Conservation (phyloP, 2,888 invertebrate genomes). For the Bellardia bayeri region DNA sequence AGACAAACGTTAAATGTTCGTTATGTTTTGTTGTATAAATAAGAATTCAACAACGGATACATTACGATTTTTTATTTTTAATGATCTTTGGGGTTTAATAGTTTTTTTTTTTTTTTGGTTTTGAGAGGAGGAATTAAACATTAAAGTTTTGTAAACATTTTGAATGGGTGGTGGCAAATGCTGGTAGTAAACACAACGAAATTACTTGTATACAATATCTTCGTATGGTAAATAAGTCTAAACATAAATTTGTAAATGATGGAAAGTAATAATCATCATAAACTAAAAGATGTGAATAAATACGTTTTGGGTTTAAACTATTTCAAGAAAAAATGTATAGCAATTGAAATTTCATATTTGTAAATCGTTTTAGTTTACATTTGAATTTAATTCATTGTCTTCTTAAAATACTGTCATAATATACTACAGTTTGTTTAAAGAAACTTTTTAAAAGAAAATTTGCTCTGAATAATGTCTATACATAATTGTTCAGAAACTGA, state of each 20-base stretch:
- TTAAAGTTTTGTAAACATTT: constrained; percentile 27
- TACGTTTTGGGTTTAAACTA: background rate
- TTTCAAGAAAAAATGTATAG: too few relatives aligned
- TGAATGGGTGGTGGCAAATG: constrained; percentile 23
- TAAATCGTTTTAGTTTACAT: too few relatives aligned
- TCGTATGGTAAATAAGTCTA: background rate
- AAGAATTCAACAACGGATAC: background rate
- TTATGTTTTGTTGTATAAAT: background rate
- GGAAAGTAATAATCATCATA: background rate
- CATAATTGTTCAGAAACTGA: too few relatives aligned
- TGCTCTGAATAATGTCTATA: too few relatives aligned
- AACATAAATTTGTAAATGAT: background rate
- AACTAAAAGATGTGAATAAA: background rate
- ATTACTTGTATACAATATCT: background rate
- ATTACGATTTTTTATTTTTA: constrained; percentile 41
- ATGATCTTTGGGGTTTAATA: constrained; percentile 22
- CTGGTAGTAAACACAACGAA: background rate
- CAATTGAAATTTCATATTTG: too few relatives aligned
- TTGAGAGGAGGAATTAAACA: constrained; percentile 16
- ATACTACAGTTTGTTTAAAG: too few relatives aligned
- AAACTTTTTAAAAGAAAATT: too few relatives aligned
- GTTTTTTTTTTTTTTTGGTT: background rate
- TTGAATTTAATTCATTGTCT: too few relatives aligned
- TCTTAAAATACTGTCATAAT: too few relatives aligned
- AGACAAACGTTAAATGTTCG: constrained; percentile 32